Conservation (phyloP, 1,140 invertebrate species). For the Drosophila ambigua region DNA sequence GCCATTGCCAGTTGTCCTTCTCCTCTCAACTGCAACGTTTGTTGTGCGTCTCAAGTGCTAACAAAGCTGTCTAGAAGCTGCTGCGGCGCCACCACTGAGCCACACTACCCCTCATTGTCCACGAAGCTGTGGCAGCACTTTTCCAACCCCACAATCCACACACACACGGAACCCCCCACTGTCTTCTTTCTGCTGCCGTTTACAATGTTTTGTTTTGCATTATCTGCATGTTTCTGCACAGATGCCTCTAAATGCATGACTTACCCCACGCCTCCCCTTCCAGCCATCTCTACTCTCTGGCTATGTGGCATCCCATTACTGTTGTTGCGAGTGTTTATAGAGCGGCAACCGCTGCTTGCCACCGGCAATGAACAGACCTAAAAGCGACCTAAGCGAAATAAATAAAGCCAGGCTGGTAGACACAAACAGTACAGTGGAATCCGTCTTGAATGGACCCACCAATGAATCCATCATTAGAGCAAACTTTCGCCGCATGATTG, state of each 20-base stretch:
- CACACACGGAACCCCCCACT: not conserved
- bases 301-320: slow-evolving; percentile 13
- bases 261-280: not conserved
- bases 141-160: not conserved
- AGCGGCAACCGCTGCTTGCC: slow-evolving; percentile 1
- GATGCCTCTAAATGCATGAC: slow-evolving; percentile 42
- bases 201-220: slow-evolving; percentile 54
- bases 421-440: no score
- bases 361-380: not conserved
- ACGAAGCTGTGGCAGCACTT: slow-evolving; percentile 19
- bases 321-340: slow-evolving; percentile 30
- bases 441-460: no score
- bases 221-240: slow-evolving; percentile 55
- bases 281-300: not conserved
- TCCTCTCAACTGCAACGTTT: slow-evolving; percentile 11
- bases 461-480: no score
- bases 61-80: slow-evolving; percentile 39
- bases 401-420: slow-evolving; percentile 11
- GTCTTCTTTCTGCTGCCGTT: slow-evolving; percentile 8
- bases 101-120: slow-evolving; percentile 10
- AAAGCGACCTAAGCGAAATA: slow-evolving; percentile 22
- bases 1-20: not conserved
- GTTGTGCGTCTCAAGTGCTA: slow-evolving; percentile 39
- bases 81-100: not conserved
- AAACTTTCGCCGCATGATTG: no score